Percentiles rank a stretch among this genome's conserved stretches.
Conservation (phyloP, 2,797 vertebrate genomes). For the Megalops cyprinoides region DNA sequence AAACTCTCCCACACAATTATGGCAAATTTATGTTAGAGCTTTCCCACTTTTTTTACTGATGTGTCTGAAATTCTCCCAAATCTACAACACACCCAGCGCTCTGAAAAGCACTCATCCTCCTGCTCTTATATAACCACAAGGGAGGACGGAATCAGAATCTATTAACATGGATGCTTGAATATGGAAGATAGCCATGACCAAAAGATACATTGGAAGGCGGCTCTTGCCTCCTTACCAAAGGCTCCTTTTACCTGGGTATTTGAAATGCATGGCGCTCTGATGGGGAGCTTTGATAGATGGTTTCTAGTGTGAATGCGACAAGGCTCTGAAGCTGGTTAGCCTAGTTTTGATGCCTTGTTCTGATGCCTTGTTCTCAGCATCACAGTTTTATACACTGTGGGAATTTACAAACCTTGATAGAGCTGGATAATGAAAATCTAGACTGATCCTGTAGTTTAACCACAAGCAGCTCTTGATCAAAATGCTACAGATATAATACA, state of each 20-base stretch:
- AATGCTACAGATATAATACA: background rate
- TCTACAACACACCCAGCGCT: constrained; percentile 1
- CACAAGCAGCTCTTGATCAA: background rate
- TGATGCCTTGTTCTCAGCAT: constrained; percentile 5
- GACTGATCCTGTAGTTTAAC: constrained; percentile 8
- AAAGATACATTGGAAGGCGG: constrained; percentile 1
- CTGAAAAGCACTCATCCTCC: background rate
- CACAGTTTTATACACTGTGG: background rate
- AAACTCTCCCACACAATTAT: background rate
- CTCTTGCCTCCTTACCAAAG: background rate
- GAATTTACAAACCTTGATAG: background rate
- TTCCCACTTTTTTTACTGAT: background rate
- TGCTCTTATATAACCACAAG: constrained; percentile 18
- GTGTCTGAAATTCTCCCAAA: background rate
- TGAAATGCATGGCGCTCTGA: background rate
- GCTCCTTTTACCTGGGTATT: constrained; percentile 5
- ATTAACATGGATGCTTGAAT: constrained; percentile 12
- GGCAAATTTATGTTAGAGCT: background rate
- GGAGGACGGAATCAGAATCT: background rate
- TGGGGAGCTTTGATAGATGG: background rate
- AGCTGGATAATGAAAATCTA: background rate
- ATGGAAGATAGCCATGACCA: background rate
- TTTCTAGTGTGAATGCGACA: background rate
- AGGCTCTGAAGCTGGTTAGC: constrained; percentile 3
- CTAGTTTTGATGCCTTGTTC: background rate